phyloP scores from a whole-genome alignment of 2,888 invertebrate species.

The Drosophila kambysellisi region DNA sequence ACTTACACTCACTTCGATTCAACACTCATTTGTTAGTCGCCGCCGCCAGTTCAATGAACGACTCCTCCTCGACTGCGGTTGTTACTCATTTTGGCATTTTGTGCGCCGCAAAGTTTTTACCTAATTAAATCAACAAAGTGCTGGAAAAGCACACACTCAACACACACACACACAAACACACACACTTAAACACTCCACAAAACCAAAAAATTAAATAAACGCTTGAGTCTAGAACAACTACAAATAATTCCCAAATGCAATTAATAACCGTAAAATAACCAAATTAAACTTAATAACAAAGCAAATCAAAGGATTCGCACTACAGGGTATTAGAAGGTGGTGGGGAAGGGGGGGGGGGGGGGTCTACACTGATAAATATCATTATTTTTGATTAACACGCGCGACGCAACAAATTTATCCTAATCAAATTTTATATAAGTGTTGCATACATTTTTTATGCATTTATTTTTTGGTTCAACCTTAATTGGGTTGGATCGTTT shows the following conservation, averaged over 20 bases:
- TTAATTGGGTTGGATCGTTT: conserved; percentile 45
- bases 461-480: not conserved
- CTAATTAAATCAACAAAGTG: conserved; percentile 73
- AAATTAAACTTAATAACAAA: conserved; percentile 46
- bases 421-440: conserved; percentile 44
- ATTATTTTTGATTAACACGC: conserved; percentile 52
- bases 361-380: conserved; percentile 29
- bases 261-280: conserved; percentile 43
- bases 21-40: conserved; percentile 40
- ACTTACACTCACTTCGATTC: conserved; percentile 10
- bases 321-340: not conserved
- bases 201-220: conserved; percentile 9
- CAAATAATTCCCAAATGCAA: conserved; percentile 53
- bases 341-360: not conserved
- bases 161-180: not conserved
- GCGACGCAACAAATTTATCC: conserved; percentile 36
- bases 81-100: conserved; percentile 69
- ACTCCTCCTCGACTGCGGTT: conserved; percentile 41
- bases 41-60: conserved; percentile 67
- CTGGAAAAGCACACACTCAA: conserved; percentile 32
- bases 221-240: conserved; percentile 26
- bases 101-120: conserved; percentile 65
- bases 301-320: conserved; percentile 14
- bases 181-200: not conserved
- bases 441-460: conserved; percentile 2